phyloP scores from a whole-genome alignment of 2,888 invertebrate species.

The Beris morrisii region DNA sequence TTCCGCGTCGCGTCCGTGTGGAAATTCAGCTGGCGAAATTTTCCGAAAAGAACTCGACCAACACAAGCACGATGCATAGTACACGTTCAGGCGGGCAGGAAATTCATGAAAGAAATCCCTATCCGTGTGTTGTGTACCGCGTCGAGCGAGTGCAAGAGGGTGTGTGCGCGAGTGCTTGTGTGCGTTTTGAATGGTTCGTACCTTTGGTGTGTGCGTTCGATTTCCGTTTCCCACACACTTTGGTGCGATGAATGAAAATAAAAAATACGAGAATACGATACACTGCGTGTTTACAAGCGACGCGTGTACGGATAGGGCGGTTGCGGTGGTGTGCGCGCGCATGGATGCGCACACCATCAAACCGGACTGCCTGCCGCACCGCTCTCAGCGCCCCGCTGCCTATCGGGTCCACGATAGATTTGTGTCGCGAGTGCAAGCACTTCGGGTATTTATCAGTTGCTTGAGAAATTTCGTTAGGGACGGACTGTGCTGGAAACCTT shows the following conservation, averaged over 20 bases:
- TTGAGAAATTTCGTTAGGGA: conserved; percentile 40
- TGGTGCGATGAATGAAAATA: conserved; percentile 27
- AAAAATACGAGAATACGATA: neutral
- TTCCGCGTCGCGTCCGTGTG: neutral
- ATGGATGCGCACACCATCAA: conserved; percentile 6
- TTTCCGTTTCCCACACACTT: conserved; percentile 26
- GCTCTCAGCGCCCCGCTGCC: neutral
- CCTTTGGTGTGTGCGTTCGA: conserved; percentile 13
- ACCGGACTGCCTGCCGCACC: neutral
- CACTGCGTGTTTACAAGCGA: conserved; percentile 9
- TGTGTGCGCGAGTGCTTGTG: neutral
- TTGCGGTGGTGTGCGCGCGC: conserved; percentile 1
- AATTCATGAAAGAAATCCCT: neutral
- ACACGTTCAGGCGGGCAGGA: neutral
- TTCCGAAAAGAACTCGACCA: neutral
- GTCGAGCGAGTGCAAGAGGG: neutral
- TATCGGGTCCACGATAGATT: conserved; percentile 29
- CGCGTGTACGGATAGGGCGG: conserved; percentile 7
- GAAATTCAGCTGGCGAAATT: neutral
- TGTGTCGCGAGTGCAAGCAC: conserved; percentile 38
- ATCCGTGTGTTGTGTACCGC: neutral
- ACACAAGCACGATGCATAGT: neutral
- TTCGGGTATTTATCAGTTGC: conserved; percentile 41
- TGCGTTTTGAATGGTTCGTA: too few species aligned
- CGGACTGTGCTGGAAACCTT: conserved; percentile 35